Base-by-base conservation (phyloP, 1,140 invertebrate genomes). In the Platyscapa corneri region DNA sequence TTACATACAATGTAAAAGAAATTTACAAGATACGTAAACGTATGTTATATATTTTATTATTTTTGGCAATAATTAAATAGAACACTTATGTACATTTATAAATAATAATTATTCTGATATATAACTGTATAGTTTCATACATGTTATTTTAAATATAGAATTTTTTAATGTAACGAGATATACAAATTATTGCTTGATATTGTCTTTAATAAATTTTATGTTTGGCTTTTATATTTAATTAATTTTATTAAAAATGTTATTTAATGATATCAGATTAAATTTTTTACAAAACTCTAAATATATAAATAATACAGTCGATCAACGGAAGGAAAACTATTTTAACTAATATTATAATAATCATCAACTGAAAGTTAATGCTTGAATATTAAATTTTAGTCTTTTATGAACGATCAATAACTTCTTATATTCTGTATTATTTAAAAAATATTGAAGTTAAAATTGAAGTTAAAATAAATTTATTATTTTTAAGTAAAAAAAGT, bases 41-140 rank as follows among this genome's bases (percentile, higher is more conserved):
- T 67, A 46, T 39, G 27, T 32, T 49, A 27, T 70, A n/a, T 46
- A 12, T 81, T 81, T 81, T 81, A 81, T 81, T 81, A 81, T 10
- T 83, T n/a, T 64, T 46, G 27, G 67, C 32, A 46, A 49, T 75
- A 85, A 75, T 75, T 65, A 75, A 85, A 81, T 80, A 64, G 39
- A 85, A 75, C 39, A 85, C 78, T n/a, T 80, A 65, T 85, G 27
- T 67, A 85, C 79, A 85, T 76, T 76, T 82, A 85, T 76, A 82
- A 81, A 85, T 34, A 85, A 76, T 85, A 81, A 82, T 81, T 85
- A 76, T 65, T 76, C 70, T 32, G 39, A 82, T 85, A 76, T 37
- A 65, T 67, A 81, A 85, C 84, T 82, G 60, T 78, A 42, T 53
- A 74, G 42, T 65, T 85, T 81, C 34, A 85, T 80, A 30, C 46